Conservation (phyloP, 2,113 vertebrate genomes). For the Oryzias melastigma region DNA sequence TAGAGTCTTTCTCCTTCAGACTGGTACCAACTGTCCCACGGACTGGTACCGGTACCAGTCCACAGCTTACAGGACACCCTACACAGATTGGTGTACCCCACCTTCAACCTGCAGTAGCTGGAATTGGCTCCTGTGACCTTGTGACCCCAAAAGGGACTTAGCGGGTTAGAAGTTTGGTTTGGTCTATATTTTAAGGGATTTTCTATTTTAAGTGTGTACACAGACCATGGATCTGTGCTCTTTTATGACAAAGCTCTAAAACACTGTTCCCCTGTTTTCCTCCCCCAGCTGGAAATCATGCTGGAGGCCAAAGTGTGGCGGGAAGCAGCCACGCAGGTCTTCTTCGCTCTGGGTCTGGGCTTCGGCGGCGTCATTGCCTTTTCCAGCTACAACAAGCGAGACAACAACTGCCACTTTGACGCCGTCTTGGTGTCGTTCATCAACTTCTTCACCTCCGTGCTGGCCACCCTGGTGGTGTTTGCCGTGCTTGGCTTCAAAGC, state of each 20-base stretch:
- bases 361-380: constrained; percentile 98
- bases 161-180: too few relatives aligned
- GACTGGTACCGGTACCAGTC: too few relatives aligned
- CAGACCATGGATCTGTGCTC: neutral
- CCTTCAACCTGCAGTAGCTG: too few relatives aligned
- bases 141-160: too few relatives aligned
- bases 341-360: constrained; percentile 95
- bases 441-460: constrained; percentile 97
- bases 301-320: constrained; percentile 94
- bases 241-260: too few relatives aligned
- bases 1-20: too few relatives aligned
- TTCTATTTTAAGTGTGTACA: neutral
- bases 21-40: too few relatives aligned
- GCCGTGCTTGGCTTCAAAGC: constrained; percentile 98
- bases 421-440: constrained; percentile 95
- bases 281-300: constrained; percentile 94
- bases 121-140: too few relatives aligned
- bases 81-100: too few relatives aligned
- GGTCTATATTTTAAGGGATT: neutral
- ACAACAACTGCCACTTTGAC: constrained; percentile 99
- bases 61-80: too few relatives aligned
- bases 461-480: constrained; percentile 98
- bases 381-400: constrained; percentile 98
- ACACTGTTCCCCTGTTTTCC: constrained; percentile 9
- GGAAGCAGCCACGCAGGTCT: constrained; percentile 96